Evolutionary conservation across 2,113 vertebrate genomes (phyloP), one percentile per base, ranked within the genome.

Genomic region (Aviceda subcristata): DNA sequence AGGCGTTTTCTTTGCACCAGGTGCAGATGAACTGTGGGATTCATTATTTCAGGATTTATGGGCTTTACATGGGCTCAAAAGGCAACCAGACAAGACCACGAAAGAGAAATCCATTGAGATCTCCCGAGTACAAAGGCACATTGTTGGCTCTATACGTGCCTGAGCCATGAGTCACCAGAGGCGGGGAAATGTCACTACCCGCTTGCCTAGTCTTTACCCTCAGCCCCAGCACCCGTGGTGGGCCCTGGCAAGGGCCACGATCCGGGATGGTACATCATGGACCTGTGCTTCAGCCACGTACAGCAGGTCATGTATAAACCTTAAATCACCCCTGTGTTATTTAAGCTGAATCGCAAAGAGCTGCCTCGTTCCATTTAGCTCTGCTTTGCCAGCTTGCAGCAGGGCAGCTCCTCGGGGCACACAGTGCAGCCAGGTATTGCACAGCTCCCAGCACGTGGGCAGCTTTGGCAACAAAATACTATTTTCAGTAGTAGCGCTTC

Each of bases 131-230:
- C 96, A 97, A 96, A 95, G 74, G 71, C 84, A n/a, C 85, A 86
- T 92, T 97, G 96, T 96, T 53, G 93, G 92, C 81, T 78, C 87
- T 56, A 84, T n/a, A 68, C 81, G 39, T 63, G 96, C 90, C 94
- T 79, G 94, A 91, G 92, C 94, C 94, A 3, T 96, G 96, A 96
- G 84, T 97, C 96, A 96, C 94, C 81, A 73, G 77, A 72, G 94
- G 77, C 66, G 19, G 89, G 93, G 93, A 91, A 94, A 92, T 39
- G 87, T 95, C 88, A 38, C 60, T 63, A 0, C 75, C 45, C 17
- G 45, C 63, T 86, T 7, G 86, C 83, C 34, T 7, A 2, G n/a
- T 45, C 93, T 66, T 56, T 27, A 64, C 79, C 38, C 48, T 34
- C 81, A 48, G 0, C 48, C 46, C 46, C 0, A 8, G 91, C 50